These are phyloP conservation scores for Dicentrarchus labrax DNA, from an alignment of 2,113 vertebrate genomes.

Conservation along the genomic window DNA sequence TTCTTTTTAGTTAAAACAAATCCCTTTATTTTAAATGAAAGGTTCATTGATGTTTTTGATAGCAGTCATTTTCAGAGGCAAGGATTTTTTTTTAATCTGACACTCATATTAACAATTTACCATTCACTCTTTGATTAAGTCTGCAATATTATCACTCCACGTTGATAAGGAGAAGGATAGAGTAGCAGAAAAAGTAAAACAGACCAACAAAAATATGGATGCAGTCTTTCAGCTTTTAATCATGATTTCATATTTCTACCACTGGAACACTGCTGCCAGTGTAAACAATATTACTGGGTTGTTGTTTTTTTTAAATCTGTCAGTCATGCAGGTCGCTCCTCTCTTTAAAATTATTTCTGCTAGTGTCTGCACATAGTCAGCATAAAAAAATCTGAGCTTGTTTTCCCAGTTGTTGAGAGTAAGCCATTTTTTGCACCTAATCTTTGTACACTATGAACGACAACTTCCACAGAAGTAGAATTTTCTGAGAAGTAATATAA, in stretches of 20 bases:
- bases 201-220: conserved; percentile 11
- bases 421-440: not conserved
- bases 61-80: too few species aligned
- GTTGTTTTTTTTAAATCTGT: not conserved
- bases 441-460: not conserved
- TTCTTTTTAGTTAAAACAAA: not conserved
- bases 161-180: not conserved
- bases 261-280: not conserved
- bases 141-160: too few species aligned
- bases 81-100: too few species aligned
- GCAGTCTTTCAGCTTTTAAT: conserved; percentile 2
- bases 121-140: too few species aligned
- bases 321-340: conserved; percentile 1
- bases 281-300: conserved; percentile 9
- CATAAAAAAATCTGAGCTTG: not conserved
- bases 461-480: not conserved
- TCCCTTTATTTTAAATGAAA: too few species aligned
- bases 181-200: conserved; percentile 10
- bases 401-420: conserved; percentile 11
- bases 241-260: conserved; percentile 1
- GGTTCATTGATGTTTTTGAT: too few species aligned
- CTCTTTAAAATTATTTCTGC: conserved; percentile 13
- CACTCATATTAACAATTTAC: too few species aligned
- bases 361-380: conserved; percentile 4
- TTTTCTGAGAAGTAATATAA: conserved; percentile 3